phyloP scores from a whole-genome alignment of 2,797 vertebrate genomes.

The Gymnocypris eckloni region DNA sequence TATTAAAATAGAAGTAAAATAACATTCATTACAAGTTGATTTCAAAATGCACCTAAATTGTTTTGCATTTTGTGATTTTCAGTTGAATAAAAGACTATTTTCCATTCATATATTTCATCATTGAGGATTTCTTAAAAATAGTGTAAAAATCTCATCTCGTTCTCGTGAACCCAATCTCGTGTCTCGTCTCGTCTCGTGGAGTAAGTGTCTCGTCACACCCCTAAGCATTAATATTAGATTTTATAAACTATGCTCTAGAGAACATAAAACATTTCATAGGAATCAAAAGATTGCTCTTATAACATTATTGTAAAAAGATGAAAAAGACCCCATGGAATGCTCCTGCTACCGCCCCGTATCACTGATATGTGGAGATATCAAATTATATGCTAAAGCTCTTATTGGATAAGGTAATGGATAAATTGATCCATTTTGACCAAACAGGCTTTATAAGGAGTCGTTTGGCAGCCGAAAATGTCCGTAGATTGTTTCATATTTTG shows the following conservation, averaged over 20 bases:
- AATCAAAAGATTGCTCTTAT: slow-evolving; percentile 34
- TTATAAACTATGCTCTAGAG: slow-evolving; percentile 13
- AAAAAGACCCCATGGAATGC: slow-evolving; percentile 19
- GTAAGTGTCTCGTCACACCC: no score
- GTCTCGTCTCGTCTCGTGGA: no score
- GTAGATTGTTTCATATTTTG: not conserved
- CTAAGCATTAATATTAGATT: slow-evolving; percentile 9
- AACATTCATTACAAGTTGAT: no score
- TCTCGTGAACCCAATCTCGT: no score
- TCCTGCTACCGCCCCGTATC: not conserved
- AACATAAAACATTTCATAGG: not conserved
- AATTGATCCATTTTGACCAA: slow-evolving; percentile 23
- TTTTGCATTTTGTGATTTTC: no score
- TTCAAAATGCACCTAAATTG: no score
- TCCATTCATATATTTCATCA: no score
- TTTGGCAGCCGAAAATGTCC: not conserved
- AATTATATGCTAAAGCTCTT: slow-evolving; percentile 15
- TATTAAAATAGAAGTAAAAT: no score
- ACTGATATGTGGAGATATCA: not conserved
- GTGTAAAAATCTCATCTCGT: no score
- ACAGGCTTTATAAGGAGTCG: slow-evolving; percentile 15
- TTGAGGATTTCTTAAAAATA: no score
- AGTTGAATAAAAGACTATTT: no score
- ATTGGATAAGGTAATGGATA: not conserved
- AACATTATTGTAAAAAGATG: not conserved